These are phyloP conservation scores for Drosophila tripunctata DNA, from an alignment of 2,888 invertebrate genomes.

Conservation along the genomic window DNA sequence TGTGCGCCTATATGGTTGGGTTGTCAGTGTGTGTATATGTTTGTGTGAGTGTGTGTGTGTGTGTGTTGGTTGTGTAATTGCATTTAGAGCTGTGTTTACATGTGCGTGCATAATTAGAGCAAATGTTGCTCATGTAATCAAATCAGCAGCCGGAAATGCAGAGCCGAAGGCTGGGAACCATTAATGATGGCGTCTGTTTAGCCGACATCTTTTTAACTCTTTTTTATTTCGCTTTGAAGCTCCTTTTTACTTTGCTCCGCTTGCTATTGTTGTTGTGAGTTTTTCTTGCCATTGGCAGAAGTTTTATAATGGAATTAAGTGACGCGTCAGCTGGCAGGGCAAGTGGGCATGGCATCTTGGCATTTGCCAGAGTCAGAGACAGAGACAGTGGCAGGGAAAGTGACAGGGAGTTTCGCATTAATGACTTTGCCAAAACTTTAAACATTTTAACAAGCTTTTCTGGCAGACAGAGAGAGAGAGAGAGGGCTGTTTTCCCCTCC, in stretches of 20 bases:
- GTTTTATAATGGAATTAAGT: slow-evolving; percentile 43
- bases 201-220: slow-evolving; percentile 32
- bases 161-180: neutral
- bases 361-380: neutral
- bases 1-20: neutral
- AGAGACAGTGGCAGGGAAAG: neutral
- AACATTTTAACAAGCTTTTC: slow-evolving; percentile 46
- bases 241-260: neutral
- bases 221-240: slow-evolving; percentile 34
- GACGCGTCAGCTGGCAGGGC: slow-evolving; percentile 11
- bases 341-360: neutral
- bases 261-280: neutral
- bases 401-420: slow-evolving; percentile 28
- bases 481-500: neutral
- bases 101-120: slow-evolving; percentile 78
- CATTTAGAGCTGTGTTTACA: slow-evolving; percentile 72
- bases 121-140: slow-evolving; percentile 76
- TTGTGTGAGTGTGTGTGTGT: slow-evolving; percentile 2
- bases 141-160: slow-evolving; percentile 54
- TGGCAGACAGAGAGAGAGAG: neutral
- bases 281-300: slow-evolving; percentile 17
- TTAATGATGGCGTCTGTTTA: neutral
- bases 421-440: slow-evolving; percentile 49
- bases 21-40: slow-evolving; percentile 1
- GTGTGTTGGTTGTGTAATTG: slow-evolving; percentile 59